Evolutionary conservation across 2,113 vertebrate genomes (phyloP), one percentile per base, ranked within the genome.

Genomic region (Bubalus kerabau): DNA sequence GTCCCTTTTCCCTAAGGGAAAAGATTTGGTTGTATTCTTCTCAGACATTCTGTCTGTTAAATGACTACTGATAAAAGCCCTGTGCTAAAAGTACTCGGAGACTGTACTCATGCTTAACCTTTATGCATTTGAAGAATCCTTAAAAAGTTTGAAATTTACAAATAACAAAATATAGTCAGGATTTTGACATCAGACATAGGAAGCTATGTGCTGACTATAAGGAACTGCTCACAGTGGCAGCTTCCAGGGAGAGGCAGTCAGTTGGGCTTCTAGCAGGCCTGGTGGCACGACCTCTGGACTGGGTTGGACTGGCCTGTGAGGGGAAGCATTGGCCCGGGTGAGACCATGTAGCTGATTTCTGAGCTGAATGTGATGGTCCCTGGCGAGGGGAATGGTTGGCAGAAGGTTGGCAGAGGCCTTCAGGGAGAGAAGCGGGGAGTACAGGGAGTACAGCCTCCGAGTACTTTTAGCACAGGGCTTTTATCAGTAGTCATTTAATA

Each of bases 401-500:
- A n/a, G 62, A 67, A 64, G 30, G 30, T 64, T 64, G 62, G 67
- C 67, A 71, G 10, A 40, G 67, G 36, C 67, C 36, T 40, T 40
- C 67, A 74, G 36, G 67, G 36, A 24, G 67, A 74, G 67, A 74
- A 74, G 67, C 43, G 6, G 43, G 43, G 43, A 46, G 43, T 46
- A 46, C 43, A 46, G 43, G 43, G 26, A 46, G 5, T 28, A 76
- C 40, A 46, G n/a, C 23, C 40, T 84, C 52, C 54, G 32, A 28
- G 12, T 95, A 94, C 90, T 96, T 94, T 89, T 93, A 88, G 85
- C 57, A 95, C 94, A 2, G 94, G 48, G 19, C 50, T 82, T 54
- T 82, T 14, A 52, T 54, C 32, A n/a, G 50, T 36, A 54, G 80
- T 82, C 32, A 83, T 21, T 54, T 82, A 82, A 52, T 3, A 54